A percentile compares a stretch with the other conserved stretches of the same genome.
These are phyloP conservation scores for Pardalotus punctatus DNA, from an alignment of 2,113 vertebrate species.

Conservation along the genomic window DNA sequence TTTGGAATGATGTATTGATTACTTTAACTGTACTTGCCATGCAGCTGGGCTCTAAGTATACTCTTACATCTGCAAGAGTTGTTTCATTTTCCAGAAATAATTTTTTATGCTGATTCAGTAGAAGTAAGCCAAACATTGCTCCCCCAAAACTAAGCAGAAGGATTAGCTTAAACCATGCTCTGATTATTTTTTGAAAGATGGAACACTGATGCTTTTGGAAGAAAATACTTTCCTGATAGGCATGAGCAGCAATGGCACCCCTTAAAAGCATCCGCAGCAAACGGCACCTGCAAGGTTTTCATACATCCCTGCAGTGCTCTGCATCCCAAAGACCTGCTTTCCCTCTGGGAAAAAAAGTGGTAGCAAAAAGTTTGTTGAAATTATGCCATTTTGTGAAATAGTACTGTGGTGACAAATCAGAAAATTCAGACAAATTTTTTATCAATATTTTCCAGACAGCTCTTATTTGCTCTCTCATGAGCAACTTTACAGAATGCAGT, in stretches of 20 bases:
- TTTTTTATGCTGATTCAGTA: not conserved
- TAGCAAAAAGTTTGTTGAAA: not conserved
- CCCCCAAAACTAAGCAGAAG: not conserved
- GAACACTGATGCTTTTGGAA: not conserved
- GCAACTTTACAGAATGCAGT: not conserved
- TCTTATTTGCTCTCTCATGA: not conserved
- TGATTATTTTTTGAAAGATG: not conserved
- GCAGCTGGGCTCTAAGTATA: not conserved
- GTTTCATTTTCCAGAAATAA: not conserved
- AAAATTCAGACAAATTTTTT: not conserved
- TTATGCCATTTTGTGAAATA: not conserved
- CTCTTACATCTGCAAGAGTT: not conserved
- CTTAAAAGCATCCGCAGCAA: not conserved
- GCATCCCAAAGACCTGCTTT: not conserved
- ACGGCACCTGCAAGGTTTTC: not conserved
- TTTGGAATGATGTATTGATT: not conserved
- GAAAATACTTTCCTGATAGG: not conserved
- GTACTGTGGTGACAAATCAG: not conserved
- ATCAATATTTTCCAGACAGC: not conserved
- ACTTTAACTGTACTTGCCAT: not conserved
- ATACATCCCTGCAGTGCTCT: not conserved
- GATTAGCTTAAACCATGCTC: not conserved
- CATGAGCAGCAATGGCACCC: not conserved
- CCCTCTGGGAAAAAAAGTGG: not conserved
- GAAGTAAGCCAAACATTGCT: not conserved